Evolutionary conservation across 2,113 vertebrate species (phyloP).

Genomic region (Catharus minimus): DNA sequence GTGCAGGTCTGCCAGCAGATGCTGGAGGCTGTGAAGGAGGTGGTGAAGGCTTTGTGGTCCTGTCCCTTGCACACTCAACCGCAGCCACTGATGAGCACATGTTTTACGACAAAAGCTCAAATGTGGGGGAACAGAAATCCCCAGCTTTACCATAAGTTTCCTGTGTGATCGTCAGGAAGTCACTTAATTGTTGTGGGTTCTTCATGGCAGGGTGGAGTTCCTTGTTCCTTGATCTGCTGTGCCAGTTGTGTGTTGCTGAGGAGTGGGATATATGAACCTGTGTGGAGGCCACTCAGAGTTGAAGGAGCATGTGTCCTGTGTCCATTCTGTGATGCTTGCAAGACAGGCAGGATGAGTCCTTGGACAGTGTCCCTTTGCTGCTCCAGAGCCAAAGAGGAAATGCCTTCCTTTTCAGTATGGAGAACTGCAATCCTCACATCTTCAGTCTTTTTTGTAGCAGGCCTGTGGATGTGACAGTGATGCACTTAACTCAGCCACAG

Average conservation of each 20-base stretch:
- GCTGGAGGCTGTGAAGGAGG: rapidly evolving
- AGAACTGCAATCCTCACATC: background rate
- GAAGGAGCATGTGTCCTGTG: background rate
- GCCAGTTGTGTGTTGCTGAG: background rate
- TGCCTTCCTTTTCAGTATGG: background rate
- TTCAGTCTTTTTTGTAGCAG: background rate
- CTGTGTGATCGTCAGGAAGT: background rate
- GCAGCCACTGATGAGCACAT: background rate
- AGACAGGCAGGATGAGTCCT: background rate
- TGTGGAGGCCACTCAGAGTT: background rate
- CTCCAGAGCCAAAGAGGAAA: background rate
- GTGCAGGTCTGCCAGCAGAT: conserved; percentile 4
- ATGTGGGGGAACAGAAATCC: background rate
- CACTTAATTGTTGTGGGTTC: background rate
- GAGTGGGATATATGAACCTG: background rate
- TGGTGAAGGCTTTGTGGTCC: background rate
- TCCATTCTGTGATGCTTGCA: background rate
- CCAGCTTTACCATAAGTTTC: background rate
- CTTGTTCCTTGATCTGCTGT: background rate
- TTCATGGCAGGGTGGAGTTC: background rate
- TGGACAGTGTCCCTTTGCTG: background rate
- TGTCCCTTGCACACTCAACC: background rate
- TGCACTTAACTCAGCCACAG: background rate
- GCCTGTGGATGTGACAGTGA: background rate
- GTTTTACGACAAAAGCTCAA: background rate